Evolutionary conservation across 2,888 invertebrate genomes (phyloP).

Genomic region (Athalia circularis): DNA sequence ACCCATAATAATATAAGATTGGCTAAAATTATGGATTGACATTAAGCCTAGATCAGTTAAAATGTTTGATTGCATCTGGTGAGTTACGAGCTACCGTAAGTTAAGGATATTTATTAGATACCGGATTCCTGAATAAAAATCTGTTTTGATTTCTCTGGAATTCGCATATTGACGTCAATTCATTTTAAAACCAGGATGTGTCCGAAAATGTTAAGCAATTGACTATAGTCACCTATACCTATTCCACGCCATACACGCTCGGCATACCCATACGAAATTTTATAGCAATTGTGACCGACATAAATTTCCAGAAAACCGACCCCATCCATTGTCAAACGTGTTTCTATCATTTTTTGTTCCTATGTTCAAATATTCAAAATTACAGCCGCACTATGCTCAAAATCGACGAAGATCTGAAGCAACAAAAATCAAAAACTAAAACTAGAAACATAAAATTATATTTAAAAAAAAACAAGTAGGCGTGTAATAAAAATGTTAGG

Average conservation of each 20-base stretch:
- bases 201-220: constrained; percentile 55
- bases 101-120: constrained; percentile 61
- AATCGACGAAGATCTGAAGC: neutral
- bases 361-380: no score
- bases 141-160: constrained; percentile 58
- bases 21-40: neutral
- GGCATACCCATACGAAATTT: constrained; percentile 5
- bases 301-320: neutral
- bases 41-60: constrained; percentile 12
- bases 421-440: neutral
- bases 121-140: constrained; percentile 62
- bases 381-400: neutral
- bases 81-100: constrained; percentile 55
- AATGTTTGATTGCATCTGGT: constrained; percentile 21
- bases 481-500: neutral
- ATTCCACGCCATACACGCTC: neutral
- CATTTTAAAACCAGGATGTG: constrained; percentile 52
- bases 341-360: neutral
- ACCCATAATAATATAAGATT: neutral
- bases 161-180: constrained; percentile 46
- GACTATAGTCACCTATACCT: neutral
- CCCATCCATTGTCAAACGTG: neutral
- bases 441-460: neutral
- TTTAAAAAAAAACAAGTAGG: neutral
- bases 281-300: constrained; percentile 36